Evolutionary conservation across 2,113 vertebrate genomes (phyloP).

Genomic region (Ammodytes dubius): DNA sequence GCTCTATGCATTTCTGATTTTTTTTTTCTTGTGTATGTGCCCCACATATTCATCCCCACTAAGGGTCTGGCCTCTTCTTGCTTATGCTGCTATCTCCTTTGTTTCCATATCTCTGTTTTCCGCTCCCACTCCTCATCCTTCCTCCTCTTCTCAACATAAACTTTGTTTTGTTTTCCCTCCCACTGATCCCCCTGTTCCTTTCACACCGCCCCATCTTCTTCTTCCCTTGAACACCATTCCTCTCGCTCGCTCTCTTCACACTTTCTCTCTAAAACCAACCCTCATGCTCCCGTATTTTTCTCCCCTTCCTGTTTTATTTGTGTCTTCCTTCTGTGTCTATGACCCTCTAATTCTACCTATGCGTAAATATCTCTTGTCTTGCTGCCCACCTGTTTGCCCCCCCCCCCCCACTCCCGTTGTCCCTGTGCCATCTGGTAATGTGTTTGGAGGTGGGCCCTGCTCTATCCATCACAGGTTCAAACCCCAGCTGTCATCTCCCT

Average conservation of each 20-base stretch:
- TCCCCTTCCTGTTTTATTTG: constrained; percentile 1
- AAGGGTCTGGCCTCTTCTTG: constrained; percentile 48
- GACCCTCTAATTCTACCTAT: not conserved
- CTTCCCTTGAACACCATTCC: constrained; percentile 7
- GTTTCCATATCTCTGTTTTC: constrained; percentile 78
- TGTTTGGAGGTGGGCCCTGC: constrained; percentile 65
- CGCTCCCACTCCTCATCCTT: constrained; percentile 66
- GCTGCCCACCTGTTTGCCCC: constrained; percentile 54
- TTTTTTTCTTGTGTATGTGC: constrained; percentile 53
- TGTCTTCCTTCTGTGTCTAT: constrained; percentile 13
- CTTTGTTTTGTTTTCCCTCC: constrained; percentile 81
- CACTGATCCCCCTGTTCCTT: constrained; percentile 64
- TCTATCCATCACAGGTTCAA: constrained; percentile 68
- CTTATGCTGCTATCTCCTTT: constrained; percentile 68
- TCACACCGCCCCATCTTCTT: constrained; percentile 66
- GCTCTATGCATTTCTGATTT: constrained; percentile 39
- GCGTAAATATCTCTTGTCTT: constrained; percentile 35
- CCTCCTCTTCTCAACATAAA: constrained; percentile 73
- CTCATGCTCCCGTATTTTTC: not conserved
- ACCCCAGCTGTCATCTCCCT: constrained; percentile 67
- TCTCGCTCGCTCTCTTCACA: constrained; percentile 32
- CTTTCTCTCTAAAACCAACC: constrained; percentile 33
- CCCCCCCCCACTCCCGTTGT: constrained; percentile 32
- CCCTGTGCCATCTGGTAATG: constrained; percentile 70
- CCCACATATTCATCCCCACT: constrained; percentile 49